Base-by-base conservation (phyloP, 2,797 vertebrate genomes). In the Channallabes apus region DNA sequence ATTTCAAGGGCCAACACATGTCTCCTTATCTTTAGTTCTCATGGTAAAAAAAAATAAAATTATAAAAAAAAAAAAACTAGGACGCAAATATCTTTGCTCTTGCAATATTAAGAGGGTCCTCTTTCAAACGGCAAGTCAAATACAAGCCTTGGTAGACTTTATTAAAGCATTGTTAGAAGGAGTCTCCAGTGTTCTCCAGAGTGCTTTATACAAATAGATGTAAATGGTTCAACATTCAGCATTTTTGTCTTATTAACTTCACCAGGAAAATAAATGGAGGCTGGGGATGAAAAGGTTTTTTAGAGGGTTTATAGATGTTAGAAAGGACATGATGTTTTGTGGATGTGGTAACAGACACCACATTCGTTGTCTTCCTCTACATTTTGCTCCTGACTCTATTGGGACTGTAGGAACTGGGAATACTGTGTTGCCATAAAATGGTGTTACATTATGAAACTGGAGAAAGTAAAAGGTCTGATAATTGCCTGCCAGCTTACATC, bases 1-100 rank as follows among this genome's bases (percentile, higher is more conserved):
- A 89, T 71, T 67, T 86, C 59, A 80, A 84, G 69, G 61, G 35
- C 35, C n/a, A 86, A 71, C 89, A 90, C 78, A 14, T 90, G 89
- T 83, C n/a, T n/a, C 22, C 29, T 78, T 85, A 78, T 84, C 80
- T 69, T 27, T 59, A 64, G 62, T 80, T 90, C 89, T 87, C 87
- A 89, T 35, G 41, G 68, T 32, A 14, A 17, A 77, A 65, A 73
- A 54, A 79, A 38, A 77, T 58, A 54, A 79, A 38, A 77, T 58
- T 35, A 38, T 35, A 35, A 35, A 11, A 32, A 3, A 61, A n/a
- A 17, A 15, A 22, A 22, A 22, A 12, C 54, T 27, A 22, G 24
- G 24, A 73, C 20, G 59, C 15, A 71, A 69, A 24, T 56, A 72
- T 35, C 6, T 18, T 64, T 41, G 58, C 59, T 64, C 24, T 32